A percentile compares a stretch with the other conserved stretches of the same genome.
These are phyloP conservation scores for Adrianichthys oophorus DNA, from an alignment of 2,797 vertebrate genomes.

Conservation along the genomic window DNA sequence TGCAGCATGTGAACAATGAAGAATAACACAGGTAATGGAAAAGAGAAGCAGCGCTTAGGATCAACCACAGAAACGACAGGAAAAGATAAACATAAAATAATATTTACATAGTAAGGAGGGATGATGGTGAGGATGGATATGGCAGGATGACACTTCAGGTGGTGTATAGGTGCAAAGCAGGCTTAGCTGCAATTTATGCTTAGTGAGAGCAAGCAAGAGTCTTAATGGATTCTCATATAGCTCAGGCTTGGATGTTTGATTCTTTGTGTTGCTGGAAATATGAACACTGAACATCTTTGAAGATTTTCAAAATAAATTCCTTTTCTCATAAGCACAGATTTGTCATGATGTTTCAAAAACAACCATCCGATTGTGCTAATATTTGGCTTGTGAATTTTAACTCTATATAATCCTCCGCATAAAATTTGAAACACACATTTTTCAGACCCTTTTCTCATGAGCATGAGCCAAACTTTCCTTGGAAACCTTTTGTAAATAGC, in stretches of 20 bases:
- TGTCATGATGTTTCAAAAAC: no score
- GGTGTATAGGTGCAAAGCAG: constrained; percentile 6
- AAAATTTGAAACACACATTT: no score
- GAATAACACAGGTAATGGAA: constrained; percentile 56
- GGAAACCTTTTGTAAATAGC: no score
- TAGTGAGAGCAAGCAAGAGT: no score
- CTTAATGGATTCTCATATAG: neutral
- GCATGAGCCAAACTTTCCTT: no score
- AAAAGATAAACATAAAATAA: constrained; percentile 15
- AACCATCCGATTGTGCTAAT: no score
- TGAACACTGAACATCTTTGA: no score
- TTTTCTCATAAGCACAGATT: no score
- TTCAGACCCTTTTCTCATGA: no score
- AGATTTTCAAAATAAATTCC: no score
- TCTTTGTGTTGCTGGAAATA: neutral
- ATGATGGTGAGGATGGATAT: neutral
- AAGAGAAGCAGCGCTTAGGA: constrained; percentile 36
- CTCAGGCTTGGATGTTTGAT: neutral
- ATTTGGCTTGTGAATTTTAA: no score
- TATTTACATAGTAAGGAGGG: constrained; percentile 19
- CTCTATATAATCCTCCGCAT: no score
- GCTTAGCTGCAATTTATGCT: neutral
- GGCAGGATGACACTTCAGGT: constrained; percentile 33
- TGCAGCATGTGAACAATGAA: constrained; percentile 58
- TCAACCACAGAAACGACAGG: constrained; percentile 16